These are phyloP conservation scores for Oncorhynchus keta DNA, from an alignment of 2,113 vertebrate genomes.

Conservation along the genomic window DNA sequence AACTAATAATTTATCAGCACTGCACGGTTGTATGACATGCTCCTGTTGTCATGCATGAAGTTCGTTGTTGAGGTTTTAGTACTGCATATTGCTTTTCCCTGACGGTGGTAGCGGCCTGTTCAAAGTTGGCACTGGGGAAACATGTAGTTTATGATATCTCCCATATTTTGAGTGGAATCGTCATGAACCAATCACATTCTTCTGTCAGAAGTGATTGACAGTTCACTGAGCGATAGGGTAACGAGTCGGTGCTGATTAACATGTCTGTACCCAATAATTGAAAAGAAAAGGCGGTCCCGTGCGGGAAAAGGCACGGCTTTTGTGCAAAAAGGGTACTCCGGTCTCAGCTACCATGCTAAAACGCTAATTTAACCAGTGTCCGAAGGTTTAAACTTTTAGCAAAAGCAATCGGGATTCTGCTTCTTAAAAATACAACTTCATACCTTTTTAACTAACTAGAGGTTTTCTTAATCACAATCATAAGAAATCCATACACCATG, in stretches of 20 bases:
- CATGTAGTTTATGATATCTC: constrained; percentile 57
- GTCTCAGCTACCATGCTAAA: neutral
- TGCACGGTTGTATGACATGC: neutral
- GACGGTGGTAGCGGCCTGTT: constrained; percentile 52
- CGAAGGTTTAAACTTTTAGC: neutral
- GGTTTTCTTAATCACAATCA: too few species aligned
- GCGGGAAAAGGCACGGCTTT: constrained; percentile 74
- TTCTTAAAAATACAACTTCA: too few species aligned
- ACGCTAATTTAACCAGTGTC: constrained; percentile 20
- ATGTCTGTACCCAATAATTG: constrained; percentile 52
- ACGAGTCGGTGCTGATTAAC: constrained; percentile 45
- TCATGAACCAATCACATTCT: constrained; percentile 53
- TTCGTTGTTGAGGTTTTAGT: constrained; percentile 1
- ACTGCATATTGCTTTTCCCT: constrained; percentile 4
- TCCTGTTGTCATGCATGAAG: constrained; percentile 26
- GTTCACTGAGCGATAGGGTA: constrained; percentile 38
- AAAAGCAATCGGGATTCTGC: neutral
- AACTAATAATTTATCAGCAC: neutral
- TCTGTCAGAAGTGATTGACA: constrained; percentile 53
- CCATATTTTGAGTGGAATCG: constrained; percentile 51
- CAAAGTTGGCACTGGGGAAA: constrained; percentile 35
- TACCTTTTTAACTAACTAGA: too few species aligned
- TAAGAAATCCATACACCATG: too few species aligned
- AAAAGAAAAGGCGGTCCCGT: constrained; percentile 63
- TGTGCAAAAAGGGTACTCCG: neutral